These are phyloP conservation scores for Orchestes rusci DNA, from an alignment of 2,888 invertebrate genomes.

Conservation along the genomic window DNA sequence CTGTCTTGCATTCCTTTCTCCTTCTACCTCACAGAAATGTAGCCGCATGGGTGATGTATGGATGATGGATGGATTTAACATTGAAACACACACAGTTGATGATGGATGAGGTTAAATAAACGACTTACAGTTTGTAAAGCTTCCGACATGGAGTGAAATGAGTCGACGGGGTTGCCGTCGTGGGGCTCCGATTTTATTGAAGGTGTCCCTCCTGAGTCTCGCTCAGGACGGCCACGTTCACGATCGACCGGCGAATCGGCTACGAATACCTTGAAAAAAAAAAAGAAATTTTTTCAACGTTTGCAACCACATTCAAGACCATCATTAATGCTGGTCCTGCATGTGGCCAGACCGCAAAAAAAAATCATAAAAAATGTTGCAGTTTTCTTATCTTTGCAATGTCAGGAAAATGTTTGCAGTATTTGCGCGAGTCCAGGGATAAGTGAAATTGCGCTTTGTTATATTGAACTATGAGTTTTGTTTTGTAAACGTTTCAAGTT, in stretches of 20 bases:
- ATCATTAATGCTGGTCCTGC: too few relatives aligned
- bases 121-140: slow-evolving; percentile 44
- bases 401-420: too few relatives aligned
- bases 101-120: too few relatives aligned
- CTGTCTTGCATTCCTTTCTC: slow-evolving; percentile 20
- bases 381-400: too few relatives aligned
- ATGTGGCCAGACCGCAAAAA: too few relatives aligned
- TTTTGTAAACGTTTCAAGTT: too few relatives aligned
- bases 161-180: slow-evolving; percentile 41
- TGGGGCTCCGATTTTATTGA: slow-evolving; percentile 57
- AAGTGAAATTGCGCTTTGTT: too few relatives aligned
- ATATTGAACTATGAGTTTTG: too few relatives aligned
- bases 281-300: not conserved
- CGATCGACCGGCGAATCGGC: slow-evolving; percentile 51
- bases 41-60: slow-evolving; percentile 16
- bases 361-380: too few relatives aligned
- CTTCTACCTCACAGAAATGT: slow-evolving; percentile 26
- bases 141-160: slow-evolving; percentile 45
- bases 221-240: slow-evolving; percentile 37
- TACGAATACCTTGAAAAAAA: slow-evolving; percentile 39
- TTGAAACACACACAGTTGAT: not conserved
- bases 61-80: too few relatives aligned
- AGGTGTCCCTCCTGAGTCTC: slow-evolving; percentile 21
- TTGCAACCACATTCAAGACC: too few relatives aligned
- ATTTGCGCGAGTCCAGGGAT: too few relatives aligned